phyloP scores from a whole-genome alignment of 2,888 invertebrate species.

The Eulithis prunata region DNA sequence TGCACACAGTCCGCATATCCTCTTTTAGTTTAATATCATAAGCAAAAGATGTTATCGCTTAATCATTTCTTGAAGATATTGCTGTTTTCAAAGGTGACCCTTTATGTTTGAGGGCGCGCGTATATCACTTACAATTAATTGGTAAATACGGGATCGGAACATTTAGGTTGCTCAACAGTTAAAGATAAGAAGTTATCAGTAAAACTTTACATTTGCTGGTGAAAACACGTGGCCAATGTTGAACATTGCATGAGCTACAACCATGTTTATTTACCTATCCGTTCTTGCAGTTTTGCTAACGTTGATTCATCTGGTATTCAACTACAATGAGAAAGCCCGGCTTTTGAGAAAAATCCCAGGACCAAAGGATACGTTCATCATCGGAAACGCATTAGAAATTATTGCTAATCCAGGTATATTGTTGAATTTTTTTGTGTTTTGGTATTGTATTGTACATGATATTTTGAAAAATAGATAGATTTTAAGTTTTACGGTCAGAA shows the following conservation, averaged over 20 bases:
- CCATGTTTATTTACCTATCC: constrained; percentile 48
- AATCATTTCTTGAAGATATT: too few relatives aligned
- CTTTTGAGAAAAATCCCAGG: constrained; percentile 57
- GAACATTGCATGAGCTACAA: constrained; percentile 2
- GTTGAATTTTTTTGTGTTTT: too few relatives aligned
- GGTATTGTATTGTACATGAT: too few relatives aligned
- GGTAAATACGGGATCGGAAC: background rate
- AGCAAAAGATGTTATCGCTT: too few relatives aligned
- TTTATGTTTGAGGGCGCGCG: too few relatives aligned
- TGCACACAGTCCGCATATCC: too few relatives aligned
- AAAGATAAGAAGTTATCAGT: constrained; percentile 16
- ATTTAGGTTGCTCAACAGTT: background rate
- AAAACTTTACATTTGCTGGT: constrained; percentile 11
- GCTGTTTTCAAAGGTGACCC: too few relatives aligned
- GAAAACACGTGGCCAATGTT: constrained; percentile 16
- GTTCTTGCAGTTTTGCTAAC: constrained; percentile 44
- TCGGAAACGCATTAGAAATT: constrained; percentile 53
- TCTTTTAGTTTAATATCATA: too few relatives aligned
- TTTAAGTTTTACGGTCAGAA: too few relatives aligned
- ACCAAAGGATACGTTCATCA: constrained; percentile 49
- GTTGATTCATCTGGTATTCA: constrained; percentile 50
- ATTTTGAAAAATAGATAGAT: too few relatives aligned
- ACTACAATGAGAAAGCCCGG: constrained; percentile 54
- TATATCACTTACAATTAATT: background rate
- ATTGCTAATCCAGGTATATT: constrained; percentile 53